A percentile compares a stretch with the other conserved stretches of the same genome.
Evolutionary conservation across 2,797 vertebrate genomes (phyloP).

Genomic region (Antennarius maculatus): DNA sequence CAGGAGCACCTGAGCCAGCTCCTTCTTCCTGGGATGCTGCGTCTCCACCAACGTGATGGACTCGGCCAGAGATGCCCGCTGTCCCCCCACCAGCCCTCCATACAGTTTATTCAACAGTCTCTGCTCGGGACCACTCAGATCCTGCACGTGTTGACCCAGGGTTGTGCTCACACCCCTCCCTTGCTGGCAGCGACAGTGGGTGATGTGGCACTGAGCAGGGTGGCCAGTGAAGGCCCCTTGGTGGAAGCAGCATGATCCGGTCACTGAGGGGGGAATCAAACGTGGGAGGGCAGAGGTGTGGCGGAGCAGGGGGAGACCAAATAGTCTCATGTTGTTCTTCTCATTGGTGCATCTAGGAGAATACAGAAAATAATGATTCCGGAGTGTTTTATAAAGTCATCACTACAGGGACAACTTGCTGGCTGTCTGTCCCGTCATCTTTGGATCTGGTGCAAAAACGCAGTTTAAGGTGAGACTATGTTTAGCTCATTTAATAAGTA

Average conservation of each 20-base stretch:
- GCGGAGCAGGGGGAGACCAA: conserved; percentile 46
- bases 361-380: conserved; percentile 3
- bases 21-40: conserved; percentile 90
- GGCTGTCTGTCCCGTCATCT: no score
- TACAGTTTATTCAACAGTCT: conserved; percentile 87
- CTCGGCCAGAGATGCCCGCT: conserved; percentile 92
- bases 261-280: not conserved
- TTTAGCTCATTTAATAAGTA: no score
- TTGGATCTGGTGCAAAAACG: no score
- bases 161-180: conserved; percentile 72
- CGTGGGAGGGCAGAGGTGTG: conserved; percentile 25
- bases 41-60: conserved; percentile 96
- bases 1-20: conserved; percentile 92
- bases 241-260: conserved; percentile 33
- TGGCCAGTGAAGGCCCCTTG: conserved; percentile 1
- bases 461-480: no score
- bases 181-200: conserved; percentile 18
- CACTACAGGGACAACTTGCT: no score
- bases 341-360: conserved; percentile 34
- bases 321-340: conserved; percentile 57
- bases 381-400: no score
- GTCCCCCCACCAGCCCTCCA: conserved; percentile 85
- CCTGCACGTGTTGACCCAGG: conserved; percentile 65
- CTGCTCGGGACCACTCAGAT: conserved; percentile 85
- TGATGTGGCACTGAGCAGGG: not conserved